Percentiles rank a stretch among this genome's conserved stretches.
phyloP scores from a whole-genome alignment of 2,113 vertebrate species.

The Tretioscincus oriximinensis region DNA sequence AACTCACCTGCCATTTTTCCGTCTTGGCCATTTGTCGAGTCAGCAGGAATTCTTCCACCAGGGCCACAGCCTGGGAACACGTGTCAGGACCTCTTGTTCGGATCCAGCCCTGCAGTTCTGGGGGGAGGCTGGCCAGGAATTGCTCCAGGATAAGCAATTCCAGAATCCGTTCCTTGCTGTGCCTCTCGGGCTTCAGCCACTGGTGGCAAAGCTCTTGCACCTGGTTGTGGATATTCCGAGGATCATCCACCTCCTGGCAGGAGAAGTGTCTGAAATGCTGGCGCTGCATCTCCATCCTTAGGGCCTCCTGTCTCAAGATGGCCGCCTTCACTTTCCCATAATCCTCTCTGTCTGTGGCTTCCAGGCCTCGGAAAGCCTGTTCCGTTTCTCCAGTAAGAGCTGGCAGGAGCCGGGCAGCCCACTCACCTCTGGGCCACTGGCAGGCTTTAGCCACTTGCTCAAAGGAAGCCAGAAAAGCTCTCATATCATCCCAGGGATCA shows the following conservation, averaged over 20 bases:
- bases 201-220: constrained; percentile 58
- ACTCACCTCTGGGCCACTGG: constrained; percentile 3
- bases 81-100: background rate
- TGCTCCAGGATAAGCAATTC: background rate
- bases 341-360: background rate
- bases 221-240: constrained; percentile 34
- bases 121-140: constrained; percentile 12
- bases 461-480: constrained; percentile 20
- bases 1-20: background rate
- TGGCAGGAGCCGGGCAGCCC: background rate
- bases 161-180: background rate
- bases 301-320: constrained; percentile 48
- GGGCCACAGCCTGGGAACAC: constrained; percentile 1
- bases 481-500: background rate
- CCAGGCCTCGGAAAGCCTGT: background rate
- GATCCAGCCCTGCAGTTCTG: background rate
- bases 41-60: constrained; percentile 14
- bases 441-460: constrained; percentile 12
- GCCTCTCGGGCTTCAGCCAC: constrained; percentile 15
- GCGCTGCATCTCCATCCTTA: background rate
- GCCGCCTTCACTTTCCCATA: constrained; percentile 34
- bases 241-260: constrained; percentile 57
- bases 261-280: constrained; percentile 52
- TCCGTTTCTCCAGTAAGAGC: background rate
- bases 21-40: background rate